Evolutionary conservation across 2,113 vertebrate genomes (phyloP).

Genomic region (Pyxicephalus adspersus): DNA sequence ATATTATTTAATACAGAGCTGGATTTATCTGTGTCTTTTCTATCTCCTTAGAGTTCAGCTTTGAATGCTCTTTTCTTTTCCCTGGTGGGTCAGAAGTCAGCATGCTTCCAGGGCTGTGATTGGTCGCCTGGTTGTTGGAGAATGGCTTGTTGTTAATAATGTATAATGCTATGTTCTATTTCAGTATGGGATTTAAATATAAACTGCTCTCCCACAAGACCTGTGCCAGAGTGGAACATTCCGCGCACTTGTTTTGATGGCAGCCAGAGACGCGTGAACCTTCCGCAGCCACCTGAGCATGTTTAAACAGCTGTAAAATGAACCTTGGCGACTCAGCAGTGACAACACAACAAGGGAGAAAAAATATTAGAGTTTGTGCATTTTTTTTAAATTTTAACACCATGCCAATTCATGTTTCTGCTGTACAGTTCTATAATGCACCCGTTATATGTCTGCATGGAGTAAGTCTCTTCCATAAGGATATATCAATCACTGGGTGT

Average conservation of each 20-base stretch:
- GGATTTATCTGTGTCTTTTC: too few relatives aligned
- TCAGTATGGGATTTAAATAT: slow-evolving; percentile 43
- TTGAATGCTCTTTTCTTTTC: not conserved
- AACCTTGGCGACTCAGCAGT: not conserved
- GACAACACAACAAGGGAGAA: not conserved
- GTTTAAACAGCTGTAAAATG: not conserved
- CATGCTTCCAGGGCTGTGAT: not conserved
- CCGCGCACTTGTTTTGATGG: not conserved
- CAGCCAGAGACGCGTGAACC: not conserved
- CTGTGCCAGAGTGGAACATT: slow-evolving; percentile 27
- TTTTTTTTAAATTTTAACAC: too few relatives aligned
- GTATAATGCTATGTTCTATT: slow-evolving; percentile 31
- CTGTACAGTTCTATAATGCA: too few relatives aligned
- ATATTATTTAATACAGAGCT: too few relatives aligned
- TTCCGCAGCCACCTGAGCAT: not conserved
- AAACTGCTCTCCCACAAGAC: slow-evolving; percentile 13
- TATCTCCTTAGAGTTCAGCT: not conserved
- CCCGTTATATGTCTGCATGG: too few relatives aligned
- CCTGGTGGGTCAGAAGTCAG: not conserved
- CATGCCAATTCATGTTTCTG: too few relatives aligned
- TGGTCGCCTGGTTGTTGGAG: not conserved
- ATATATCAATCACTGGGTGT: too few relatives aligned
- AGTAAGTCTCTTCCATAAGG: too few relatives aligned
- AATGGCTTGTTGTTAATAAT: slow-evolving; percentile 23
- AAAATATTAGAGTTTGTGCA: too few relatives aligned